Evolutionary conservation across 2,113 vertebrate species (phyloP).

Genomic region (Tringa solitaria): DNA sequence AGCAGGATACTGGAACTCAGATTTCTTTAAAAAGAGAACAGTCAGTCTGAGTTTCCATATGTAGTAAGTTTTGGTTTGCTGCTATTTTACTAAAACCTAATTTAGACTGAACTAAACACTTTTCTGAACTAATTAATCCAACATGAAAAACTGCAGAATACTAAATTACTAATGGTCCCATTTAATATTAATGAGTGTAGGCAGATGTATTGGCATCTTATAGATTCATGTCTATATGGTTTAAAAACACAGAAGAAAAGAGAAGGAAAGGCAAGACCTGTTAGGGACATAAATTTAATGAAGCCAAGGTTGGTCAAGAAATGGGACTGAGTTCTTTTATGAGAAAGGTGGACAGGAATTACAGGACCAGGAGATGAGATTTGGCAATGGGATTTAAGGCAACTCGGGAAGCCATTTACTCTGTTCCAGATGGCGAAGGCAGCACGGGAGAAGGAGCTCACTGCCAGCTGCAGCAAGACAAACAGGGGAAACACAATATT

Average conservation of each 20-base stretch:
- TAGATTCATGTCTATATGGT: neutral
- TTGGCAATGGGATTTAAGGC: neutral
- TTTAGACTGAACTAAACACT: neutral
- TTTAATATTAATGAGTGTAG: neutral
- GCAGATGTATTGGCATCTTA: neutral
- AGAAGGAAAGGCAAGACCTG: neutral
- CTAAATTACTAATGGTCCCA: neutral
- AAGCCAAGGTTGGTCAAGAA: neutral
- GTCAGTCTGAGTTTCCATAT: neutral
- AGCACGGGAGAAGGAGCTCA: neutral
- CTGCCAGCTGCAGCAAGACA: neutral
- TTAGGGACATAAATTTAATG: neutral
- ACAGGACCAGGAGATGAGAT: neutral
- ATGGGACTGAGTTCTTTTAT: neutral
- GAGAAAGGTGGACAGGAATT: neutral
- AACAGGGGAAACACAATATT: neutral
- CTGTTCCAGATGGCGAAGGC: neutral
- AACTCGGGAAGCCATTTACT: neutral
- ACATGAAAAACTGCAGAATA: neutral
- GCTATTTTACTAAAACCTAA: slow-evolving; percentile 9
- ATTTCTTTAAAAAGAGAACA: neutral
- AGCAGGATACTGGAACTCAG: neutral
- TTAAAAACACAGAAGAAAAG: neutral
- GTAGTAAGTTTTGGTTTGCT: neutral
- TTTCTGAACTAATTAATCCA: slow-evolving; percentile 22